Base-by-base conservation (phyloP, 2,888 invertebrate species). In the Drosophila leonis region DNA sequence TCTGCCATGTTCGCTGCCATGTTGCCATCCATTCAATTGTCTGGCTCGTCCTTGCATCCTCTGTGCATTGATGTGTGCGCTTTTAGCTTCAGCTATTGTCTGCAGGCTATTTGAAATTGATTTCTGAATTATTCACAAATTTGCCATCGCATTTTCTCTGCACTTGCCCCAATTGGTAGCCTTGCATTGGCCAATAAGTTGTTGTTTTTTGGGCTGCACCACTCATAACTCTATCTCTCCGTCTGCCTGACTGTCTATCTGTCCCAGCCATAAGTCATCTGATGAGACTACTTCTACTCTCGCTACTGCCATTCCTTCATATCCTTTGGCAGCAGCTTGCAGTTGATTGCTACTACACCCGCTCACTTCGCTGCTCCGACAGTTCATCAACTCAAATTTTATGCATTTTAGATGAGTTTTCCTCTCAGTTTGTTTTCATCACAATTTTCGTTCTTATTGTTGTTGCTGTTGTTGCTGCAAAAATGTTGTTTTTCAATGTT, bases 311-410 rank as follows among this genome's bases (percentile, higher is more conserved):
- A 15, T 18, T 27, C 46, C 67, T 67, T 39, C 6, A 18, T 51
- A 52, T 67, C 54, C 66, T 54, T 62, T 66, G 56, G 54, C 78
- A 80, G 78, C 81, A 80, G 78, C 81, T 82, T 85, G 82, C 57
- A 64, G 83, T 73, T 86, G 88, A 78, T 82, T 82, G 90, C 85
- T 52, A 52, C 42, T 24, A 9, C 49, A 33, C 49, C 44, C 54
- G 20, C 51, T 49, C 42, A 37, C 51, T n/a, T 27, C 27, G 35
- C 10, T 61, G 46, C 51, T 18, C 37, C 63, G 65, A 62, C 78
- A 82, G 90, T 90, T 91, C 89, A 92, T 91, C 90, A 90, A 91
- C 90, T 91, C 89, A 91, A 92, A 91, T 91, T 90, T 89, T 90
- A 92, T 91, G 92, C 91, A 91, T 83, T 91, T 91, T 91, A 90